These are phyloP conservation scores for Amblyteles armatorius DNA, from an alignment of 2,888 invertebrate species.

Conservation along the genomic window DNA sequence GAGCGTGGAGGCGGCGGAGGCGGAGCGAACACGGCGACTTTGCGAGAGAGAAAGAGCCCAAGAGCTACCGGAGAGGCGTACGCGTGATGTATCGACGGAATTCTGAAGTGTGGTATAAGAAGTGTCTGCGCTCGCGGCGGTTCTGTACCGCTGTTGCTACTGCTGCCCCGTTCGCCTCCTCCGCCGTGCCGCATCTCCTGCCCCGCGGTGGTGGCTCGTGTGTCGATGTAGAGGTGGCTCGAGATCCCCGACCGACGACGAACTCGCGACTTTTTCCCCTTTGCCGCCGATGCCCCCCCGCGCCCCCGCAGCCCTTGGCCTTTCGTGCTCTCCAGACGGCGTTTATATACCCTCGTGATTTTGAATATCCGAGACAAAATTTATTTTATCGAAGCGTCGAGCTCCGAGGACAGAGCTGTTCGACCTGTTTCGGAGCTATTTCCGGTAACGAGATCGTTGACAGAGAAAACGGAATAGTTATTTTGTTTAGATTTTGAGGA, in stretches of 20 bases:
- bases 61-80: slow-evolving; percentile 78
- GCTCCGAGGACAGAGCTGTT: background rate
- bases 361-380: slow-evolving; percentile 29
- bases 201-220: slow-evolving; percentile 21
- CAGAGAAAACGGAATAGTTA: background rate
- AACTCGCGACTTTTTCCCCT: slow-evolving; percentile 70
- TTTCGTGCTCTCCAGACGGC: slow-evolving; percentile 45
- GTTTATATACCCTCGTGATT: slow-evolving; percentile 25
- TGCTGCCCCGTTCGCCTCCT: slow-evolving; percentile 31
- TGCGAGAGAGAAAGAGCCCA: slow-evolving; percentile 52
- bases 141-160: slow-evolving; percentile 42
- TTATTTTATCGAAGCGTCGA: slow-evolving; percentile 5
- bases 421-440: background rate
- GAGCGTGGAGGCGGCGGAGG: slow-evolving; percentile 61
- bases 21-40: slow-evolving; percentile 57
- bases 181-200: background rate
- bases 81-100: slow-evolving; percentile 83
- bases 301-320: slow-evolving; percentile 32
- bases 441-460: background rate
- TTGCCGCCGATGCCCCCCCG: slow-evolving; percentile 63
- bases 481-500: background rate
- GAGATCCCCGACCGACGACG: slow-evolving; percentile 66
- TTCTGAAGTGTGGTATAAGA: slow-evolving; percentile 71
- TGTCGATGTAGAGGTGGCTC: slow-evolving; percentile 33
- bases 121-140: slow-evolving; percentile 38